phyloP scores from a whole-genome alignment of 1,140 invertebrate genomes.

The Trichoplusia ni region DNA sequence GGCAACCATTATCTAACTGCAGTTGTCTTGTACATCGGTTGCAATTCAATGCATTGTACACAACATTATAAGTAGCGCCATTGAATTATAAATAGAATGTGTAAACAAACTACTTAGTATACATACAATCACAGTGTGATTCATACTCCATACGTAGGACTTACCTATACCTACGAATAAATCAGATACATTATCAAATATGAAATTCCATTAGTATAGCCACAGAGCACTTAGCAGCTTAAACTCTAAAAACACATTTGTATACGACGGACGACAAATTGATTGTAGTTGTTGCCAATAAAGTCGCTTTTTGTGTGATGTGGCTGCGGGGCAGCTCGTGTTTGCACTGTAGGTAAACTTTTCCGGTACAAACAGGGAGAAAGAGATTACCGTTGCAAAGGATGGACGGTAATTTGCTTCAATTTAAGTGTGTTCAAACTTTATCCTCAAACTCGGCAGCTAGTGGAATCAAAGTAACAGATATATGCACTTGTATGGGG shows the following conservation, averaged over 20 bases:
- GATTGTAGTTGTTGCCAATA: too few species aligned
- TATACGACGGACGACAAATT: too few species aligned
- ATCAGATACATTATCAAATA: not conserved
- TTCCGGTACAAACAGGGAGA: not conserved
- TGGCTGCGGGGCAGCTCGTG: not conserved
- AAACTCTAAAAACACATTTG: too few species aligned
- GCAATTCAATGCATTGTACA: slow-evolving; percentile 11
- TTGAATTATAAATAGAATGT: slow-evolving; percentile 22
- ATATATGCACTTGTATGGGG: too few species aligned
- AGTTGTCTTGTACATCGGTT: too few species aligned
- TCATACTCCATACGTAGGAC: too few species aligned
- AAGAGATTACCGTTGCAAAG: not conserved
- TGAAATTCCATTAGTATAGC: too few species aligned
- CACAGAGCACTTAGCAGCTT: too few species aligned
- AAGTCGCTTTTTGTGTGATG: not conserved
- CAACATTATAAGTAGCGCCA: slow-evolving; percentile 6
- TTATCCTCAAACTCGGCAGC: too few species aligned
- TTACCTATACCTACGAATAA: not conserved
- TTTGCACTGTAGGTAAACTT: too few species aligned
- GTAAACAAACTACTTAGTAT: slow-evolving; percentile 12
- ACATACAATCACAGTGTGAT: slow-evolving; percentile 1
- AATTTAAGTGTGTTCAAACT: not conserved
- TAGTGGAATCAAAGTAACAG: too few species aligned
- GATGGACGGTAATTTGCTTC: not conserved
- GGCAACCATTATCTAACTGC: too few species aligned